A percentile compares a stretch with the other conserved stretches of the same genome.
Evolutionary conservation across 1,140 invertebrate genomes (phyloP).

Genomic region (Cephus cinctus): DNA sequence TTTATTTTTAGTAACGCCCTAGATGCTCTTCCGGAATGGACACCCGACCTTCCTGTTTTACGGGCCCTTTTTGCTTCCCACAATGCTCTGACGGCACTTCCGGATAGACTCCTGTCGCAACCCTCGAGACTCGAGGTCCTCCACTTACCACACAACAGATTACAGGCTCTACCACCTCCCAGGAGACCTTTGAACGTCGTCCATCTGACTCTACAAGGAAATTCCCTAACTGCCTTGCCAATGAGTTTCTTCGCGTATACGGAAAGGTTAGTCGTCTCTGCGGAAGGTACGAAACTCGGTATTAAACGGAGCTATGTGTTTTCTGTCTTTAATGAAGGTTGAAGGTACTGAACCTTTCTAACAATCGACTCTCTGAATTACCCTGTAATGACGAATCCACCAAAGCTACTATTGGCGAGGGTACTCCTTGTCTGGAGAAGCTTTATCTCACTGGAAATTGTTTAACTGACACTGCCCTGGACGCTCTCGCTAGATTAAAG

Average conservation of each 20-base stretch:
- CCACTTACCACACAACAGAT: constrained; percentile 74
- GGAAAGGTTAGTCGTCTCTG: constrained; percentile 51
- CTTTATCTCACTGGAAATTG: constrained; percentile 77
- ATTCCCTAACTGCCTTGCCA: constrained; percentile 70
- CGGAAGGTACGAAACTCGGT: too few species aligned
- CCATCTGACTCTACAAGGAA: constrained; percentile 75
- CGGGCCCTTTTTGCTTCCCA: constrained; percentile 73
- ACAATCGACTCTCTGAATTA: constrained; percentile 71
- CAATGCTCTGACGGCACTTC: constrained; percentile 68
- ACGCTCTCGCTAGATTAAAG: constrained; percentile 66
- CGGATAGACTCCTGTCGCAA: constrained; percentile 71
- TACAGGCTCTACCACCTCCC: constrained; percentile 69
- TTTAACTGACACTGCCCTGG: constrained; percentile 69
- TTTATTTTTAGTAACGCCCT: constrained; percentile 64
- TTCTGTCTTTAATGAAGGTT: constrained; percentile 53
- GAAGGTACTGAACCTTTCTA: constrained; percentile 73
- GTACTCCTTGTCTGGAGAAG: constrained; percentile 63
- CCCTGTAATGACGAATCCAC: constrained; percentile 60
- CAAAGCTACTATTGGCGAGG: constrained; percentile 24
- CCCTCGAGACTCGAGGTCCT: constrained; percentile 70
- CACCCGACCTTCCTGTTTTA: constrained; percentile 71
- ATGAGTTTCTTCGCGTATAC: constrained; percentile 74
- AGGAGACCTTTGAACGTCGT: constrained; percentile 66
- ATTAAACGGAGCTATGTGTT: too few species aligned
- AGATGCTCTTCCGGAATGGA: constrained; percentile 74